Evolutionary conservation across 2,888 invertebrate species (phyloP).

Genomic region (Endomychus coccineus): DNA sequence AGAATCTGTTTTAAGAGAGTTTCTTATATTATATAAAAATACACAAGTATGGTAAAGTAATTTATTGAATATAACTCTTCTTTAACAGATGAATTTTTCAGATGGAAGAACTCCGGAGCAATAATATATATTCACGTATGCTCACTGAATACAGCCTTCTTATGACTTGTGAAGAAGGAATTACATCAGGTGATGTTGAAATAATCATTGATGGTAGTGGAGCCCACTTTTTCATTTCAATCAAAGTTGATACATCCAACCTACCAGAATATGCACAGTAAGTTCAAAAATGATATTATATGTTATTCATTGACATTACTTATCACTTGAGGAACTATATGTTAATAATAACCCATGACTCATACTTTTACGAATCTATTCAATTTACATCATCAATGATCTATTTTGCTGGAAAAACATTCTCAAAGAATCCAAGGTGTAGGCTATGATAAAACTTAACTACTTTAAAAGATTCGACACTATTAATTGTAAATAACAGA

Average conservation of each 20-base stretch:
- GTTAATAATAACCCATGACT: neutral
- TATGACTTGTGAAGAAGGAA: constrained; percentile 45
- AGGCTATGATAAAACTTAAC: no score
- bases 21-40: constrained; percentile 54
- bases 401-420: no score
- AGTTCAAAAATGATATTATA: constrained; percentile 13
- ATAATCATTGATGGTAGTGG: constrained; percentile 51
- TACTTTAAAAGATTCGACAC: no score
- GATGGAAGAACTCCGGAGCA: constrained; percentile 38
- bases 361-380: no score
- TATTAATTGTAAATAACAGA: no score
- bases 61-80: constrained; percentile 7
- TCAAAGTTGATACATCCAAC: constrained; percentile 55
- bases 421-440: no score
- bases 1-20: constrained; percentile 54
- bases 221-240: constrained; percentile 57
- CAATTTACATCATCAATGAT: no score
- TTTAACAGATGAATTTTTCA: constrained; percentile 16
- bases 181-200: constrained; percentile 56
- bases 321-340: neutral
- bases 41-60: constrained; percentile 52
- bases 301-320: neutral
- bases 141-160: constrained; percentile 59
- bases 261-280: constrained; percentile 49
- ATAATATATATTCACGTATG: constrained; percentile 49